phyloP scores from a whole-genome alignment of 1,140 invertebrate genomes.

The Dendrolimus punctatus region DNA sequence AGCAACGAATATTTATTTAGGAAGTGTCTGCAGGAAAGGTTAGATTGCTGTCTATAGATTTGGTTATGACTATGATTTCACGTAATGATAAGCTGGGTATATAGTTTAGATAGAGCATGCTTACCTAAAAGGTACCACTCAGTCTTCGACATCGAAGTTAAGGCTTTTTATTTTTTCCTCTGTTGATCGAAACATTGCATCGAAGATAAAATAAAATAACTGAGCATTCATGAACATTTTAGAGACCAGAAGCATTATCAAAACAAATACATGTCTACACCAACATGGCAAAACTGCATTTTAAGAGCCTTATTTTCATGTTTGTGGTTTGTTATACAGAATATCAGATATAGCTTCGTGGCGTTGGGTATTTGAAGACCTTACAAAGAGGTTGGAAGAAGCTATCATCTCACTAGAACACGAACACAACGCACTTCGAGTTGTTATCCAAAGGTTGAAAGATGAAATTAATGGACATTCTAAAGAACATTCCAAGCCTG shows the following conservation, averaged over 20 bases:
- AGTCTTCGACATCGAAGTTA: too few relatives aligned
- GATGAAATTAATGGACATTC: slow-evolving; percentile 32
- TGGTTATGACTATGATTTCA: background rate
- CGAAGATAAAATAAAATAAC: too few relatives aligned
- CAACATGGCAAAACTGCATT: too few relatives aligned
- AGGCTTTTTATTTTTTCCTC: too few relatives aligned
- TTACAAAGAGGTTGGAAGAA: slow-evolving; percentile 42
- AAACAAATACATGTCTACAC: too few relatives aligned
- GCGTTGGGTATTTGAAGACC: slow-evolving; percentile 53
- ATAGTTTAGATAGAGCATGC: too few relatives aligned
- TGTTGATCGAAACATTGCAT: too few relatives aligned
- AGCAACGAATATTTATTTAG: slow-evolving; percentile 47
- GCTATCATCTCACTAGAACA: slow-evolving; percentile 32
- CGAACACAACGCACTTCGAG: slow-evolving; percentile 42
- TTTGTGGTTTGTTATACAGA: slow-evolving; percentile 15
- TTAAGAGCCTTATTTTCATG: too few relatives aligned
- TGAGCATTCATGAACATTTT: too few relatives aligned
- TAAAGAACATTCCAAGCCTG: slow-evolving; percentile 28
- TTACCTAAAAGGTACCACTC: too few relatives aligned
- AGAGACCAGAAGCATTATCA: too few relatives aligned
- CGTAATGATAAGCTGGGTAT: background rate
- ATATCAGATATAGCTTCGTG: slow-evolving; percentile 55
- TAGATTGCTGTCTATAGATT: background rate
- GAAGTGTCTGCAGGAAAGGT: slow-evolving; percentile 49
- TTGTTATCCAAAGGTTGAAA: slow-evolving; percentile 37